Base-by-base conservation (phyloP, 2,113 vertebrate species). In the Panthera uncia region DNA sequence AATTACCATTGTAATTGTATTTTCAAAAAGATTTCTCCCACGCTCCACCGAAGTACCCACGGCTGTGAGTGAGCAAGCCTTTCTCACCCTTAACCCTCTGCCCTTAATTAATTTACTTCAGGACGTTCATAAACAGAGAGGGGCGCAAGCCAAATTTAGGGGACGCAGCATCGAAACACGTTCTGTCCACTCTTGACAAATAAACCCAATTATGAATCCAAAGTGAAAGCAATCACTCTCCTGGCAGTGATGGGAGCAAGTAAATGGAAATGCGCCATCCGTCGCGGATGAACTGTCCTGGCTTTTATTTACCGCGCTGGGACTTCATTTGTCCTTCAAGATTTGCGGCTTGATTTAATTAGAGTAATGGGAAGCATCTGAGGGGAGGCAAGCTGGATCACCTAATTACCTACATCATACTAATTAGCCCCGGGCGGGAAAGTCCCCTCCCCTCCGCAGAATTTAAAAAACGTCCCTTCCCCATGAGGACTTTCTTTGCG, bases 261-360 rank as follows among this genome's bases (percentile, higher is more conserved):
- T 68, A 50, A 66, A 73, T 2, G 94, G 36, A 76, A 79, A 79
- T 55, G 25, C 16, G 14, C 18, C 29, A 38, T 31, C 50, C 6
- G 8, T 65, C 63, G 74, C 84, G 79, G 88, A 91, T 87, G 79
- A 52, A 73, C 66, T 38, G 25, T 36, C 50, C 23, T 63, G 76
- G 89, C 55, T 96, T 91, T 89, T 41, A 6, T 95, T 91, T 71
- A 61, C 50, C 81, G 68, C 15, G 83, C 89, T 66, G 94, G 74
- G 71, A 87, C 85, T 91, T 93, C 71, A 87, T 92, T 91, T 88
- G 74, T 81, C 71, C 76, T 88, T 89, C 87, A 95, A 91, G 48
- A 93, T 89, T 66, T 63, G 66, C 27, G 55, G 31, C 41, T 89
- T 86, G 74, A 55, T 91, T 96, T 89, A 97, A 83, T 97, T 81